Evolutionary conservation across 2,888 invertebrate genomes (phyloP), one percentile per base, ranked within the genome.

Genomic region (Diplolepis rosae): DNA sequence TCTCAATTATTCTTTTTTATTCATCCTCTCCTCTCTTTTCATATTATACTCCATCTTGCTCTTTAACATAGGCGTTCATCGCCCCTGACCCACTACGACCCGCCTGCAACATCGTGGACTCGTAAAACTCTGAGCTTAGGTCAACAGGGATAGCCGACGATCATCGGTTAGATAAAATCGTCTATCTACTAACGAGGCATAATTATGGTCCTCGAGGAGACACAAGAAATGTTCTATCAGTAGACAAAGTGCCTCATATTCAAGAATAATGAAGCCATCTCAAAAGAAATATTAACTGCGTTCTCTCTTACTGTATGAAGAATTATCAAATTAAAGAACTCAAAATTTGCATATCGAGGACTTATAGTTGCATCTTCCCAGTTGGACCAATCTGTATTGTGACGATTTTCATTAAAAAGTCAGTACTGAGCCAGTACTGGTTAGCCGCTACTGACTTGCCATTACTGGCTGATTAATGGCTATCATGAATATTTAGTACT

Each of bases 131-230:
- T 22, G 22, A 61, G 61, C 30, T 54, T 32, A 61, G 61, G 61
- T 61, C 61, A 39, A 15, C 61, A 61, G 61, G 35, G 61, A 61
- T 61, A 24, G 61, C 61, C 39, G 61, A 24, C 39, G 39, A 61
- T 61, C n/a, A n/a, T n/a, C 61, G 15, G 24, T 35, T 24, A 61
- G 39, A 61, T 61, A 61, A 61, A 61, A 61, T 61, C 61, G 61
- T 61, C 61, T 61, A 61, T 61, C 35, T 61, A 61, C 61, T 61
- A 61, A 61, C 61, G 61, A 61, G 61, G 13, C 61, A 39, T 61
- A 61, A 61, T 61, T 39, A 39, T 24, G 22, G 39, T 61, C 7
- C 39, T 24, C 61, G 61, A 39, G 56, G 24, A 39, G 39, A 15
- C 39, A n/a, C 7, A 39, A 56, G 56, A 56, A 5, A 22, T 5